These are phyloP conservation scores for Natrix natrix DNA, from an alignment of 2,797 vertebrate genomes.

Conservation along the genomic window DNA sequence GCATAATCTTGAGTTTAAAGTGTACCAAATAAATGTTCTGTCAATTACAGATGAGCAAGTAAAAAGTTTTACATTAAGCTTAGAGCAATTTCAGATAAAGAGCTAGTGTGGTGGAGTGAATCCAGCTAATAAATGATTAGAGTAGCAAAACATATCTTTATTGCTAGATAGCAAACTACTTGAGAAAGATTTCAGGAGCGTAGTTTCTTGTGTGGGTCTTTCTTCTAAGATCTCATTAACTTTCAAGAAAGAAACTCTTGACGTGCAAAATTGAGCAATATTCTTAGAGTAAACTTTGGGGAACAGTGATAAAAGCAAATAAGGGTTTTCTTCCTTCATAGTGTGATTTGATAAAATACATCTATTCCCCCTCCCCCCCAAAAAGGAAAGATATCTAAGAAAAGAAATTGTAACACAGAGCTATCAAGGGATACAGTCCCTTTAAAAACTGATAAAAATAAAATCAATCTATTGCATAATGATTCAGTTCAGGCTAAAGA, in stretches of 20 bases:
- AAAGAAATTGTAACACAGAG: background rate
- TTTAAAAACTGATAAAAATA: constrained; percentile 21
- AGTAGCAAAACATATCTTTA: constrained; percentile 66
- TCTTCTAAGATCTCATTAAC: constrained; percentile 53
- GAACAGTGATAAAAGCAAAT: constrained; percentile 59
- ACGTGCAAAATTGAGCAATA: constrained; percentile 48
- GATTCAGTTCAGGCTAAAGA: constrained; percentile 18
- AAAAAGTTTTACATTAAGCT: constrained; percentile 73
- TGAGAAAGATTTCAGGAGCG: constrained; percentile 69
- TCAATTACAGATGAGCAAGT: constrained; percentile 76
- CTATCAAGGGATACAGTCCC: background rate
- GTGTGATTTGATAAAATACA: constrained; percentile 46
- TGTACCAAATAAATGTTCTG: constrained; percentile 78
- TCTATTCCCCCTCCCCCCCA: too few relatives aligned
- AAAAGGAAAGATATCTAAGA: constrained; percentile 3
- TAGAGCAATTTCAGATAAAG: constrained; percentile 81
- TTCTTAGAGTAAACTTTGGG: constrained; percentile 56
- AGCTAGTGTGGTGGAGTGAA: constrained; percentile 76
- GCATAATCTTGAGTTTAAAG: constrained; percentile 64
- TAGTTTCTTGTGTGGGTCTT: constrained; percentile 32
- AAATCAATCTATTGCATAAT: constrained; percentile 4
- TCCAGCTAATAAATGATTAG: constrained; percentile 80
- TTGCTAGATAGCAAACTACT: constrained; percentile 69
- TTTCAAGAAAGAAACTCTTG: constrained; percentile 43
- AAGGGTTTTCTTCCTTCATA: constrained; percentile 41